phyloP scores from a whole-genome alignment of 92 coral and sea anemone genomes.

The Montipora capitata region DNA sequence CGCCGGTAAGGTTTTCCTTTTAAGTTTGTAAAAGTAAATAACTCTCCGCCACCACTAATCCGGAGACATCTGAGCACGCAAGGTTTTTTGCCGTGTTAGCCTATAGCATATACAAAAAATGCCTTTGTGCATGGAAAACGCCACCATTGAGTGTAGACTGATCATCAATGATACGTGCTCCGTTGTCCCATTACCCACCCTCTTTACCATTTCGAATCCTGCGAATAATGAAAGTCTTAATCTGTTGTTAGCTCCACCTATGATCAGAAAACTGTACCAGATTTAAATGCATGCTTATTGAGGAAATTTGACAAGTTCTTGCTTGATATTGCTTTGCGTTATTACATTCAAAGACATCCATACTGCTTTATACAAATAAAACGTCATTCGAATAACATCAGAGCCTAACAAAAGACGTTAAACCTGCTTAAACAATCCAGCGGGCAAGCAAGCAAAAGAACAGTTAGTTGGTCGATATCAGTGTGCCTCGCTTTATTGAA shows the following conservation, averaged over 20 bases:
- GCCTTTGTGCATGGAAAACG: too few relatives aligned
- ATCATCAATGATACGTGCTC: too few relatives aligned
- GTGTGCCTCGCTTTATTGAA: neutral
- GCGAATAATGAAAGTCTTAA: too few relatives aligned
- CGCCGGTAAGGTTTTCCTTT: too few relatives aligned
- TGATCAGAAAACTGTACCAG: too few relatives aligned
- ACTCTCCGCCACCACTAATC: neutral
- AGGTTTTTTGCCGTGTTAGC: too few relatives aligned
- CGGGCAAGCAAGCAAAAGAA: neutral
- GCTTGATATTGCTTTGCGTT: conserved; percentile 9
- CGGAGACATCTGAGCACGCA: neutral
- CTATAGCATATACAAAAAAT: too few relatives aligned
- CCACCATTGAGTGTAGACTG: too few relatives aligned
- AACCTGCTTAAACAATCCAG: neutral
- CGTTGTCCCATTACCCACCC: too few relatives aligned
- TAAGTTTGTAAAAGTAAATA: too few relatives aligned
- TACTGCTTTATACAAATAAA: conserved; percentile 11
- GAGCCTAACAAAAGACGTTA: conserved; percentile 1
- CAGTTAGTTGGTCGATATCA: neutral
- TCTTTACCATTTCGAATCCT: too few relatives aligned
- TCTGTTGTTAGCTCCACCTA: too few relatives aligned
- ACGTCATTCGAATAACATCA: conserved; percentile 9
- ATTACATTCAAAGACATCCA: neutral
- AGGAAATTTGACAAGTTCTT: neutral
- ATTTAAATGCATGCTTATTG: neutral